Percentiles rank a stretch among this genome's conserved stretches.
Evolutionary conservation across 2,113 vertebrate species (phyloP).

Genomic region (Toxostoma redivivum): DNA sequence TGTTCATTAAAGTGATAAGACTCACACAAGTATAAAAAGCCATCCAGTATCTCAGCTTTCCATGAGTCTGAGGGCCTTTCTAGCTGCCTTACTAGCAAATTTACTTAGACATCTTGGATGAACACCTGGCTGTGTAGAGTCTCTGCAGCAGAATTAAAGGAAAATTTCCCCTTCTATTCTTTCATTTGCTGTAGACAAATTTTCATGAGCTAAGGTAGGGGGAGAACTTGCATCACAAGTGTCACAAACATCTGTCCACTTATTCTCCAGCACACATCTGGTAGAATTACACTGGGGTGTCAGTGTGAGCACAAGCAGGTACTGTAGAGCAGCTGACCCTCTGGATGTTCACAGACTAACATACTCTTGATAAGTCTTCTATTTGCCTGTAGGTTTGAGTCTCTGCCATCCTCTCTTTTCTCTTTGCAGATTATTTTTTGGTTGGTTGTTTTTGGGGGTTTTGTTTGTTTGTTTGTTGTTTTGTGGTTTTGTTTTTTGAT

Average conservation of each 20-base stretch:
- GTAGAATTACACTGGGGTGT: no score
- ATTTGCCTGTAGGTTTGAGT: neutral
- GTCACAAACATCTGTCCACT: neutral
- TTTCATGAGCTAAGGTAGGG: neutral
- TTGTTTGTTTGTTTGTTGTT: neutral
- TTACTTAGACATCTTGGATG: neutral
- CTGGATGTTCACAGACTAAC: neutral
- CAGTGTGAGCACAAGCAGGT: neutral
- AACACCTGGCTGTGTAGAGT: neutral
- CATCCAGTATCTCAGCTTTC: neutral
- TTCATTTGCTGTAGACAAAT: neutral
- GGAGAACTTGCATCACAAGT: neutral
- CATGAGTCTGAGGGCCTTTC: neutral
- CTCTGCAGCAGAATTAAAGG: neutral
- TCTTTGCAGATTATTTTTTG: neutral
- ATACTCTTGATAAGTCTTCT: neutral
- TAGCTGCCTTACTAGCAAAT: neutral
- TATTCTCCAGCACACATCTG: fast-evolving
- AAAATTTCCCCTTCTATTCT: neutral
- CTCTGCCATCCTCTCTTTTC: neutral
- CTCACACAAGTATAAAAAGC: neutral
- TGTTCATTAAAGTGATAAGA: neutral
- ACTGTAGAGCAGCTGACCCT: neutral
- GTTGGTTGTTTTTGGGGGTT: neutral
- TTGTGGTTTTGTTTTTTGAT: neutral